Evolutionary conservation across 2,797 vertebrate species (phyloP).

Genomic region (Parotocinclus haroldoi): DNA sequence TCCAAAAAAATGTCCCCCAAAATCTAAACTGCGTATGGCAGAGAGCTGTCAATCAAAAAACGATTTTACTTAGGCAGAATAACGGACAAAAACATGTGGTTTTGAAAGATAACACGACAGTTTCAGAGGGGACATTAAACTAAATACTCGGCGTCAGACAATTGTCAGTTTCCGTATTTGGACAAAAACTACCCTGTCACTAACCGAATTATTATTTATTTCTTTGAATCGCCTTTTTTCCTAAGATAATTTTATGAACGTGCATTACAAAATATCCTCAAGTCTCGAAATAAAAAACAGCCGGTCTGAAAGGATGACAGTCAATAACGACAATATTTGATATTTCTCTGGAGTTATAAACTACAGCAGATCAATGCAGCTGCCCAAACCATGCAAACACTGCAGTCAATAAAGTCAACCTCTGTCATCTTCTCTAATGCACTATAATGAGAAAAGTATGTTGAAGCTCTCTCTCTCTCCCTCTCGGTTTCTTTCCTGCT

Average conservation of each 20-base stretch:
- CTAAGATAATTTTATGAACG: neutral
- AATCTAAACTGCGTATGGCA: neutral
- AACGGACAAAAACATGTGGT: neutral
- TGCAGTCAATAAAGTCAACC: constrained; percentile 29
- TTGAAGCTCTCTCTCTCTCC: constrained; percentile 9
- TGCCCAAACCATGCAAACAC: constrained; percentile 24
- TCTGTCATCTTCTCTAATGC: constrained; percentile 19
- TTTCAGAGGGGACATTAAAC: too few relatives aligned
- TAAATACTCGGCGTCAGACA: too few relatives aligned
- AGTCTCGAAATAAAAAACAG: neutral
- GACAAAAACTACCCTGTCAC: too few relatives aligned
- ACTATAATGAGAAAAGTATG: constrained; percentile 32
- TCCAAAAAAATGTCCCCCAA: neutral
- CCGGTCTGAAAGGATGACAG: constrained; percentile 2
- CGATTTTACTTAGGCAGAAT: constrained; percentile 2
- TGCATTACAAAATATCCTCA: neutral
- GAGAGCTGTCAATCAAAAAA: constrained; percentile 6
- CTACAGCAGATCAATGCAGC: constrained; percentile 25
- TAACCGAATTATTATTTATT: too few relatives aligned
- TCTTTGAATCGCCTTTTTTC: neutral
- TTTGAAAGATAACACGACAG: neutral
- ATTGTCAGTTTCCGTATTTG: too few relatives aligned
- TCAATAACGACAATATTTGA: constrained; percentile 32
- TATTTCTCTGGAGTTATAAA: constrained; percentile 32
- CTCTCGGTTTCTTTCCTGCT: neutral